phyloP scores from a whole-genome alignment of 1,140 invertebrate species.

The Tribolium madens region DNA sequence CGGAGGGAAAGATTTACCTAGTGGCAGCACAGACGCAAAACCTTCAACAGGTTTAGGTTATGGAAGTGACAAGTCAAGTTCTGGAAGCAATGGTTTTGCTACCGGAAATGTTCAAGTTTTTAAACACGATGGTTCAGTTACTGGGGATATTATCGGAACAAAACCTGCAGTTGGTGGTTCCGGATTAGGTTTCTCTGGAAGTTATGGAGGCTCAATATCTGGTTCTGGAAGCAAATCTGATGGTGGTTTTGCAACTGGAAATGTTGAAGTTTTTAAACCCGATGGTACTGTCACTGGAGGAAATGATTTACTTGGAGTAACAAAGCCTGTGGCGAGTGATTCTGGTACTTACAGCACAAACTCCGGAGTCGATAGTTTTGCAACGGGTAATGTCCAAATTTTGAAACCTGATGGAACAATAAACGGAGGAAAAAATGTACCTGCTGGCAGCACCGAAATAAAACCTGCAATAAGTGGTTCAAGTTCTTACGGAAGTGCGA shows the following conservation, averaged over 20 bases:
- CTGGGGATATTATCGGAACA: neutral
- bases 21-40: neutral
- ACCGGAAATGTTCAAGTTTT: neutral
- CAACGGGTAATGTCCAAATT: neutral
- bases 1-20: neutral
- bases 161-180: neutral
- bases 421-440: neutral
- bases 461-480: no score
- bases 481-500: neutral
- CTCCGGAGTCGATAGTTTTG: neutral
- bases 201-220: neutral
- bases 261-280: slow-evolving; percentile 21
- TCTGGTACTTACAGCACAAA: neutral
- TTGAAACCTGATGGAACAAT: neutral
- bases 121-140: neutral
- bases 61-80: neutral
- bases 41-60: neutral
- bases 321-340: neutral
- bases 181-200: neutral
- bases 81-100: neutral
- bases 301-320: neutral
- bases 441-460: no score
- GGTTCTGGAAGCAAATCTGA: neutral
- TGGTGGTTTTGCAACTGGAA: slow-evolving; percentile 23
- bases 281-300: slow-evolving; percentile 7